Evolutionary conservation across 2,797 vertebrate species (phyloP).

Genomic region (Sandelia bainsii): DNA sequence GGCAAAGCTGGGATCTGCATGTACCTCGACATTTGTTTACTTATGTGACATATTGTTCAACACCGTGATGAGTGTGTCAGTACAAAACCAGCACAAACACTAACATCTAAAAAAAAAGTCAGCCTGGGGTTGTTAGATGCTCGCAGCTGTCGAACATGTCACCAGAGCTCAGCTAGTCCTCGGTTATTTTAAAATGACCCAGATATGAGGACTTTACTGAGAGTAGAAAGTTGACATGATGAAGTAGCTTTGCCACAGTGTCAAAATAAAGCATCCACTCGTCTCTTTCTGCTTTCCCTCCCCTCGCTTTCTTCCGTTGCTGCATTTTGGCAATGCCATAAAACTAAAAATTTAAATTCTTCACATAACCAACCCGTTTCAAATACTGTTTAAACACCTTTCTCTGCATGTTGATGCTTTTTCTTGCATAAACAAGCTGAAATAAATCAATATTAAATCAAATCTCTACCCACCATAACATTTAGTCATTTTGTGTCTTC

Average conservation of each 20-base stretch:
- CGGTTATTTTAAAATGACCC: conserved; percentile 61
- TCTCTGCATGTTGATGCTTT: background rate
- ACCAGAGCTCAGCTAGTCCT: conserved; percentile 21
- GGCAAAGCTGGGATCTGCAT: no score
- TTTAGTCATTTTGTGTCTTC: background rate
- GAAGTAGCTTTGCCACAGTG: background rate
- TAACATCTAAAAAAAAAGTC: background rate
- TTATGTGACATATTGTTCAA: no score
- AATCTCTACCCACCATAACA: no score
- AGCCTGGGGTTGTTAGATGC: conserved; percentile 10
- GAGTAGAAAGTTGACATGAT: background rate
- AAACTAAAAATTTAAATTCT: no score
- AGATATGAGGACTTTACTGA: conserved; percentile 42
- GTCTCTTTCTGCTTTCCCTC: background rate
- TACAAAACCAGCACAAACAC: no score
- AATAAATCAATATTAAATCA: no score
- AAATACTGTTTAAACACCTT: no score
- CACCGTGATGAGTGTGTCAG: no score
- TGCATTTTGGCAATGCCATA: no score
- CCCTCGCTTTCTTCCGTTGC: background rate
- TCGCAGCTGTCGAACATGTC: conserved; percentile 22
- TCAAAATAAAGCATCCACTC: conserved; percentile 4
- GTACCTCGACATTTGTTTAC: no score
- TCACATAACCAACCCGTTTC: no score
- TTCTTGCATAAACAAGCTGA: no score